These are phyloP conservation scores for Acheta domesticus DNA, from an alignment of 2,888 invertebrate genomes.

Conservation along the genomic window DNA sequence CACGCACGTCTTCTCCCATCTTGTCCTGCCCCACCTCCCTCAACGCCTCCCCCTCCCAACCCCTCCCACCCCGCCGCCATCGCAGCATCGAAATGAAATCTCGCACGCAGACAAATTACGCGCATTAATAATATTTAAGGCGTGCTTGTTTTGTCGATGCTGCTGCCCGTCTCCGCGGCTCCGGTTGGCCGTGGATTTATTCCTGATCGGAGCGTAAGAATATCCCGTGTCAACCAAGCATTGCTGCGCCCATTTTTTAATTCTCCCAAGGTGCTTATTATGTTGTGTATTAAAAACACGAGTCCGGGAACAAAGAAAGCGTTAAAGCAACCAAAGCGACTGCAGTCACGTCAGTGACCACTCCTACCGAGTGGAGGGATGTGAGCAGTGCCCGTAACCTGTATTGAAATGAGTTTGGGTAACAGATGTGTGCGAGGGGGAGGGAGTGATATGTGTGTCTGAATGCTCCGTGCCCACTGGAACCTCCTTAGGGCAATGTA, in stretches of 20 bases:
- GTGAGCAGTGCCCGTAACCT: no score
- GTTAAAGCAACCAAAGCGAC: neutral
- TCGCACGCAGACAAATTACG: conserved; percentile 18
- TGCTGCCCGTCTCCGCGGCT: neutral
- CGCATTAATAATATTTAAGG: conserved; percentile 7
- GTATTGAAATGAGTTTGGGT: no score
- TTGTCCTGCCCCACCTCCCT: neutral
- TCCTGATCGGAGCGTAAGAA: neutral
- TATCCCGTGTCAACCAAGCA: neutral
- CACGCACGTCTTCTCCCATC: no score
- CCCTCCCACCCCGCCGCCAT: neutral
- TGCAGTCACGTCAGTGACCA: no score
- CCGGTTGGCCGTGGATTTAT: neutral
- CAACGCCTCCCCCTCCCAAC: neutral
- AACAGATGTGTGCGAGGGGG: no score
- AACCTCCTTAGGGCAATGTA: no score
- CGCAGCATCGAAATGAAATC: neutral
- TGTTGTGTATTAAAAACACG: conserved; percentile 18
- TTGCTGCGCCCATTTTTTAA: neutral
- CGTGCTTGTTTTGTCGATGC: conserved; percentile 18
- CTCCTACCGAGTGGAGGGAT: no score
- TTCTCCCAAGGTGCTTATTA: conserved; percentile 11
- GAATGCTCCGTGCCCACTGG: no score
- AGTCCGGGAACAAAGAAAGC: neutral
- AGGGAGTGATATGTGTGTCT: no score